Evolutionary conservation across 2,888 invertebrate species (phyloP), one percentile per base, ranked within the genome.

Genomic region (Leptopterna dolabrata): DNA sequence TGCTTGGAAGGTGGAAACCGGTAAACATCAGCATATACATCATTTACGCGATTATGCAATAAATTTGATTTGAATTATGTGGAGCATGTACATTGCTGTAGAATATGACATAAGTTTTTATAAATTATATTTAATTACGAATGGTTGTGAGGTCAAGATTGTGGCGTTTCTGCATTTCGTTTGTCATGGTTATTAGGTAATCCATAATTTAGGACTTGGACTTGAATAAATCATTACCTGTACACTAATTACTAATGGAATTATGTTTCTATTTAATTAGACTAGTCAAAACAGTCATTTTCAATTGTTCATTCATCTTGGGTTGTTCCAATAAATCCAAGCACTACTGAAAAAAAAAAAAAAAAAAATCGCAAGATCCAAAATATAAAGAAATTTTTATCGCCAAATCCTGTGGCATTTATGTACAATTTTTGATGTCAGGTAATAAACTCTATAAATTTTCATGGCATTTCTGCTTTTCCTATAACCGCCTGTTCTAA

Each of bases 341-440:
- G 85, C 83, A 70, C 63, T 83, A 63, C 63, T 41, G 19, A 13
- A 30, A 24, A 36, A 83, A 63, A 36, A 36, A 36, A 36, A 36
- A 2, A 36, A 36, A 36, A 36, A 36, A 36, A 2, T 36, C 2
- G 4, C 2, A 36, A 36, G 36, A 36, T n/a, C 70, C 43, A 83
- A 83, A 41, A 83, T 83, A 30, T 70, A 81, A 80, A 80, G 81
- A 86, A 36, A 76, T 80, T 85, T 86, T 86, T 87, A 86, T 87
- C 85, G 88, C 88, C 87, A 88, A 88, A 88, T 86, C 81, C 86
- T 87, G 87, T 86, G 88, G 87, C 88, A 88, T 88, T 88, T 88
- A 88, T 86, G 83, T 86, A 88, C 88, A 88, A 82, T 78, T 88
- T 88, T 87, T 87, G 87, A 88, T 87, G 87, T 88, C 87, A 78